Evolutionary conservation across 2,113 vertebrate species (phyloP).

Genomic region (Anseranas semipalmata): DNA sequence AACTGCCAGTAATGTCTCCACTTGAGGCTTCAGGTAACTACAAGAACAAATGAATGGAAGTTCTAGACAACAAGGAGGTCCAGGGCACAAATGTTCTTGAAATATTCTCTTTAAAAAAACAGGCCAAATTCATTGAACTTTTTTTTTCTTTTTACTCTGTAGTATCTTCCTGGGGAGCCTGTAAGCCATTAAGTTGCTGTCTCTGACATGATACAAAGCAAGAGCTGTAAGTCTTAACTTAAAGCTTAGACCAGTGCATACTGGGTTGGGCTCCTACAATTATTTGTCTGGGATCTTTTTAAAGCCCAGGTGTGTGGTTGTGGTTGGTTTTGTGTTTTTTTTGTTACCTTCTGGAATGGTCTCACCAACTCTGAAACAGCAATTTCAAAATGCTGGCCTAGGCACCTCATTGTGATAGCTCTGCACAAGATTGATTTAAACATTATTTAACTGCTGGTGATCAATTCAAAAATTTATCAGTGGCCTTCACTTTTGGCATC

Average conservation of each 20-base stretch:
- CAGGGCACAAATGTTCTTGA: neutral
- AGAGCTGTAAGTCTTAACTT: too few species aligned
- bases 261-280: neutral
- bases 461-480: fast-evolving
- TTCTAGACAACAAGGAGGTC: neutral
- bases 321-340: neutral
- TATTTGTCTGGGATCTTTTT: neutral
- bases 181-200: too few species aligned
- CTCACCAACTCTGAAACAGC: neutral
- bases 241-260: neutral
- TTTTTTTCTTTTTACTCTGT: neutral
- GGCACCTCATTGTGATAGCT: fast-evolving
- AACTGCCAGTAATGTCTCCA: fast-evolving
- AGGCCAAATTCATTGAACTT: neutral
- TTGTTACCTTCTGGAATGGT: neutral
- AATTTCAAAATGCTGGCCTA: neutral
- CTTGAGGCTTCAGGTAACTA: neutral
- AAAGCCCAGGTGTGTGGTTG: neutral
- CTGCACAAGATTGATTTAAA: neutral
- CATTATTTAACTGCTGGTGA: too few species aligned
- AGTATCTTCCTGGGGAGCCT: neutral
- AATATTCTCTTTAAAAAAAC: neutral
- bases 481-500: neutral
- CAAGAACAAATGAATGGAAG: neutral
- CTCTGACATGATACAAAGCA: fast-evolving